Percentiles rank a stretch among this genome's conserved stretches.
phyloP scores from a whole-genome alignment of 2,113 vertebrate genomes.

The Platycercus adscitus region DNA sequence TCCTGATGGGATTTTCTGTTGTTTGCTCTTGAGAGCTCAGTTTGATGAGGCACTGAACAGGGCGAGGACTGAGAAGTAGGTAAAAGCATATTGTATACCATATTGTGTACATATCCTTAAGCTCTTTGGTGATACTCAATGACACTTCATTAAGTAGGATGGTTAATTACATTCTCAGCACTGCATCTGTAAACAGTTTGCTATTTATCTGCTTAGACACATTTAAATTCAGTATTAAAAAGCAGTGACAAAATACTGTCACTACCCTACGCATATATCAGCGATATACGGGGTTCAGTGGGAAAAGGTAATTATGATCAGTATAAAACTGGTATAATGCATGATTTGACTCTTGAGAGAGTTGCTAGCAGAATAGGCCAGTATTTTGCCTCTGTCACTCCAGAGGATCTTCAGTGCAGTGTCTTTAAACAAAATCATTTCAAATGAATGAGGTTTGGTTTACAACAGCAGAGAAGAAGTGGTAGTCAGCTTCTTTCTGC shows the following conservation, averaged over 20 bases:
- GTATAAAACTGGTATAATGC: not conserved
- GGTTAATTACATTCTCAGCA: slow-evolving; percentile 4
- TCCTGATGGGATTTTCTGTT: not conserved
- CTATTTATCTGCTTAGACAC: not conserved
- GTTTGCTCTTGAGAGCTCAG: not conserved
- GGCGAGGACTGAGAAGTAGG: not conserved
- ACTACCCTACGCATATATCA: not conserved
- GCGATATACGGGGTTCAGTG: not conserved
- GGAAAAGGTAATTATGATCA: not conserved
- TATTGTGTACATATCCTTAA: not conserved
- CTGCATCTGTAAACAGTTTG: not conserved
- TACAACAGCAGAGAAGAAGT: not conserved
- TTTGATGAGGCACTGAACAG: not conserved
- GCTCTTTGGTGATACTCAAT: not conserved
- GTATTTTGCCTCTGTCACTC: not conserved
- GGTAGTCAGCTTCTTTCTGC: not conserved
- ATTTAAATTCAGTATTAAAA: not conserved
- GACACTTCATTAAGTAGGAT: not conserved
- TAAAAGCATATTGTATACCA: not conserved
- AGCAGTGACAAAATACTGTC: not conserved
- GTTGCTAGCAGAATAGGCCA: not conserved
- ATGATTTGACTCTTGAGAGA: not conserved
- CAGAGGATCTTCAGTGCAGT: not conserved
- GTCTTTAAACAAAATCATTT: not conserved
- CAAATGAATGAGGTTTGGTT: not conserved